Conservation (phyloP, 2,888 invertebrate genomes). For the Nephrotoma guestfalica region DNA sequence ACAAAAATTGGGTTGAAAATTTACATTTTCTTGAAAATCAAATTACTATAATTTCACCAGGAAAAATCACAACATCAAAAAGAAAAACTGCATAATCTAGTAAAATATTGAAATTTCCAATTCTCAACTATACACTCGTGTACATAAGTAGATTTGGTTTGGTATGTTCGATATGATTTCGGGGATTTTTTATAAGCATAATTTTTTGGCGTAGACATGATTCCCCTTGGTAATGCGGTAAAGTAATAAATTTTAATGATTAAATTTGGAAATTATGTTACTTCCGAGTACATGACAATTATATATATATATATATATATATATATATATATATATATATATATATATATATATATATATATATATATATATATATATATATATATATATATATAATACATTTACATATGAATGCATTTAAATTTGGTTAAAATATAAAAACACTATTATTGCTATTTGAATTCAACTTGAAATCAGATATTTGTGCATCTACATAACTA, state of each 20-base stretch:
- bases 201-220: background rate
- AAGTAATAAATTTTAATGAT: background rate
- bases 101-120: background rate
- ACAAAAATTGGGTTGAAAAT: background rate
- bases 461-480: background rate
- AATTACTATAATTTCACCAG: background rate
- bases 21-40: background rate
- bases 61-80: background rate
- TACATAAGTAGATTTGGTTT: background rate
- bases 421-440: background rate
- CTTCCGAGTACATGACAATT: background rate
- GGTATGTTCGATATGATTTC: background rate
- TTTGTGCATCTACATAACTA: background rate
- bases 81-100: background rate
- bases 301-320: background rate
- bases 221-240: background rate
- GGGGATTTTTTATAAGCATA: background rate
- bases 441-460: background rate
- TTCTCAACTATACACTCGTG: background rate
- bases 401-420: background rate
- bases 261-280: background rate
- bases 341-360: background rate
- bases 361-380: no score
- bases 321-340: background rate
- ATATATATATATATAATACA: no score